Base-by-base conservation (phyloP, 2,888 invertebrate species). In the Scaptomyza parva region DNA sequence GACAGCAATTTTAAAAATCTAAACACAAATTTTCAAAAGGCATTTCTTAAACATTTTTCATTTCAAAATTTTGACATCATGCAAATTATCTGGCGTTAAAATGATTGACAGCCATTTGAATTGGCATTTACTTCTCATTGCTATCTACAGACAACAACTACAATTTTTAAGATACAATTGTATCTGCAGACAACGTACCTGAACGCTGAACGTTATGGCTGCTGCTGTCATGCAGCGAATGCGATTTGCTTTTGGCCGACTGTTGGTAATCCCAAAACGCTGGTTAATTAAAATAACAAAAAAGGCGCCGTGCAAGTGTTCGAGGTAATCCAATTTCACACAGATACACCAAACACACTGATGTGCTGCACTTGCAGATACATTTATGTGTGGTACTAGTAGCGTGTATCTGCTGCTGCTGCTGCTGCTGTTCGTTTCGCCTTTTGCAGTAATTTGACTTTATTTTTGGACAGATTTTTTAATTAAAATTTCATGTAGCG, bases 401-500 rank as follows among this genome's bases (percentile, higher is more conserved):
- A 28, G 4, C 18, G 30, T 18, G 48, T 6, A 33, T 54, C 28
- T 39, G 45, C 12, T 57, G 28, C 35, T 47, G 26, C 9, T n/a
- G n/a, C 28, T 17, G 7, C 12, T 12, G 28, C 28, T 40, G 45
- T 28, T 54, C 54, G 60, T 37, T 43, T 8, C 17, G 37, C 17
- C 17, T 17, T 63, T 48, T 61, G 60, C 61, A 59, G 70, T 82
- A 70, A 82, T 76, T 80, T 70, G 72, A 67, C 70, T 73, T 87
- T 85, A 73, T 78, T 87, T 81, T 78, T 60, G 68, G 71, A 85
- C 82, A 82, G 84, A 88, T 88, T 83, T 86, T 84, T 84, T 84
- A 88, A 86, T 84, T 84, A 88, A 84, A 80, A 86, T 86, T 86
- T 84, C 86, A 71, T 84, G 88, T 88, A 69, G 78, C n/a, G n/a